Base-by-base conservation (phyloP, 2,113 vertebrate species). In the Coreoperca whiteheadi region DNA sequence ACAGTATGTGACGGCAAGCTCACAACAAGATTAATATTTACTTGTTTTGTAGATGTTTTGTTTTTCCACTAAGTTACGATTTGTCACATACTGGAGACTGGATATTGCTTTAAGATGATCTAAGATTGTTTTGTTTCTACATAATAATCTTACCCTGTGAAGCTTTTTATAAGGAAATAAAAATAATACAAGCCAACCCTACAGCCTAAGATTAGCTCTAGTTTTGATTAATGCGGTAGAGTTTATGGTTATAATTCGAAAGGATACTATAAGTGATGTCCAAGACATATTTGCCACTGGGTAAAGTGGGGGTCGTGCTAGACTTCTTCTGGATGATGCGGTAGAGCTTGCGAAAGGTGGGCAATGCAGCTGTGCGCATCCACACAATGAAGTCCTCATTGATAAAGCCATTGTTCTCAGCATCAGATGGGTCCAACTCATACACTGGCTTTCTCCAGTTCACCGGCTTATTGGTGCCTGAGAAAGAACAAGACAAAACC, bases 311-410 rank as follows among this genome's bases (percentile, higher is more conserved):
- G 41, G 94, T 95, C 4, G 95, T 70, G 81, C 84, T 92, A 5
- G 91, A 87, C 76, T 93, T 96, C 92, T 95, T 96, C 74, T 97
- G 97, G 77, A 99, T 99, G 80, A 99, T 96, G 43, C 99, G 96
- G 90, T 99, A 99, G 5, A 99, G 96, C 86, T 99, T 99, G 90
- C 98, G 97, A 86, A 99, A 99, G 0, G 97, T 99, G 34, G 99
- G 98, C 73, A 99, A 92, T 0, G 98, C 98, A 59, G 99, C 99
- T 0, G 98, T 99, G 72, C 99, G 97, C 99, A 99, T 99, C 99
- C 99, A 99, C 86, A 99, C 98, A 2, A 99, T 99, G 88, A 99
- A 99, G 93, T 99, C 98, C 83, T 99, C 99, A 2, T 99, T 99
- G 93, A 99, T 97, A 56, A 99, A 99, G 43, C 98, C 98, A 0